Percentiles rank a stretch among this genome's conserved stretches.
These are phyloP conservation scores for Paraescarpia echinospica DNA, from an alignment of 1,140 invertebrate genomes.

Conservation along the genomic window DNA sequence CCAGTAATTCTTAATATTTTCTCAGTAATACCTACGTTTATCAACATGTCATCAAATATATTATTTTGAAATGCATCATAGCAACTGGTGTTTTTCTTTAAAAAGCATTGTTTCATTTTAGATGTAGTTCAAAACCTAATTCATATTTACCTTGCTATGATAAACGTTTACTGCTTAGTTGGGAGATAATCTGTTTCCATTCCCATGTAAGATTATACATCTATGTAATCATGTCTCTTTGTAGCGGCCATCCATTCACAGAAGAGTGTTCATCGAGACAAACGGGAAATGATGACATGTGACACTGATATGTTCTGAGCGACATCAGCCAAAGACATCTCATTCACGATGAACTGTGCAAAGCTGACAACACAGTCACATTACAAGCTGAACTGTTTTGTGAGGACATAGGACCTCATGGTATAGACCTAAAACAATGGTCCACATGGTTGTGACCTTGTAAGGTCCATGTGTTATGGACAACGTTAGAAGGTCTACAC, in stretches of 20 bases:
- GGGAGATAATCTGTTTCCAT: background rate
- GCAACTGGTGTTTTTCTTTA: no score
- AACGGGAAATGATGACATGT: constrained; percentile 51
- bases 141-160: no score
- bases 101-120: no score
- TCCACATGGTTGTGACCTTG: background rate
- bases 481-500: background rate
- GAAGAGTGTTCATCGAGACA: constrained; percentile 64
- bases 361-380: background rate
- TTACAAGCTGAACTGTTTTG: background rate
- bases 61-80: no score
- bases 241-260: constrained; percentile 77
- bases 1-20: no score
- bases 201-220: background rate
- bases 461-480: background rate
- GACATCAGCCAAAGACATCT: constrained; percentile 26
- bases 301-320: constrained; percentile 35
- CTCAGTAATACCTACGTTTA: no score
- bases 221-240: constrained; percentile 35
- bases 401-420: background rate
- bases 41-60: no score
- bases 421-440: background rate
- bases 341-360: background rate
- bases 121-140: no score
- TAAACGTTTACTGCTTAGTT: background rate